Base-by-base conservation (phyloP, 2,797 vertebrate species). In the Gobionotothen gibberifrons region DNA sequence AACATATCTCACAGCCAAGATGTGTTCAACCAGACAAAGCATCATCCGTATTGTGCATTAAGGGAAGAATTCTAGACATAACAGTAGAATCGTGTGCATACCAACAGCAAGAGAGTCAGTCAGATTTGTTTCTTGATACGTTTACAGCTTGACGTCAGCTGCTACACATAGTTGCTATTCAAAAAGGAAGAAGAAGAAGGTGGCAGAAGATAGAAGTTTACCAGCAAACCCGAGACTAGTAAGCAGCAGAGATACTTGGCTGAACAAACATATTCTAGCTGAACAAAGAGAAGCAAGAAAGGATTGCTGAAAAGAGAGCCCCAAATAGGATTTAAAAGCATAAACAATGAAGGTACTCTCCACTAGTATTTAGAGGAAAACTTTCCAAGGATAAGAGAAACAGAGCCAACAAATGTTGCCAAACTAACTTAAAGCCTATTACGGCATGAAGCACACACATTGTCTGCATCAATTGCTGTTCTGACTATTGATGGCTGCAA, bases 381-480 rank as follows among this genome's bases (percentile, higher is more conserved):
- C 44, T 49, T 72, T 62, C 51, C 51, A 67, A 65, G 16, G 46
- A 78, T 67, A 56, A 69, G 47, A 69, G 62, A 78, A 42, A 59
- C 39, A 22, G 19, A 58, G 62, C 43, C 48, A 68, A 56, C 61
- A 61, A 48, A 81, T 58, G 64, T 63, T 73, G 43, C 65, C 64
- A 73, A 72, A 66, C 32, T 69, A 79, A 70, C 52, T 53, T 70
- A 61, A 79, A 73, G 72, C 69, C 44, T 53, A 73, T 76, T 64
- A 44, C 44, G 44, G 54, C 66, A 8, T 43, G 26, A 52, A 56
- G 63, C n/a, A 39, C 65, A 69, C 60, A 49, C 40, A 53, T 56
- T 51, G 48, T 19, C 56, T 65, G 1, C 40, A 40, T 43, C 46
- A 15, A 32, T 49, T 56, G 59, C 1, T 55, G 22, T 44, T 46